Conservation (phyloP, 2,888 invertebrate genomes). For the Heliconius ismenius region DNA sequence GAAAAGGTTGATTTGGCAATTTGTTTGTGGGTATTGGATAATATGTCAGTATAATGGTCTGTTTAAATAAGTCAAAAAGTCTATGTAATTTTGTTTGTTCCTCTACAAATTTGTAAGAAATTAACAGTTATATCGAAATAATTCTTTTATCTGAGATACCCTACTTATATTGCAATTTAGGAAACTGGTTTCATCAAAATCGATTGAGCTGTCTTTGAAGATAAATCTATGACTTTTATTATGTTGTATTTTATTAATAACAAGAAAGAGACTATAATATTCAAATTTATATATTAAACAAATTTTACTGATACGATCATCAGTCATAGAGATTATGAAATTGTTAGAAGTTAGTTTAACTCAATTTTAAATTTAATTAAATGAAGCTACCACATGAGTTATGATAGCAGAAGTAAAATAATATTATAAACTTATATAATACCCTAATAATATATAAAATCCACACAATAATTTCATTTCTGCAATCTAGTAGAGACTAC, state of each 20-base stretch:
- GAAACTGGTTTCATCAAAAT: no score
- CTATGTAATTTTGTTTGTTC: no score
- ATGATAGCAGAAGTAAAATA: neutral
- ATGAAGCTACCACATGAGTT: neutral
- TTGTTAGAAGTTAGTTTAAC: neutral
- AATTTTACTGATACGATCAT: slow-evolving; percentile 1
- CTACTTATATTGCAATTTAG: no score
- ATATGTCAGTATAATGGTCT: neutral
- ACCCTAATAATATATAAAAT: neutral
- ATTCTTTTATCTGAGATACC: no score
- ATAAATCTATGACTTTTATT: no score
- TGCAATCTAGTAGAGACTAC: neutral
- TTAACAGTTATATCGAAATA: no score
- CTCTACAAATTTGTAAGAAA: no score
- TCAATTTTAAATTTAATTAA: neutral
- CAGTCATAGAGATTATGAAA: neutral
- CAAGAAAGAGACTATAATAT: neutral
- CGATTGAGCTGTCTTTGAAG: no score
- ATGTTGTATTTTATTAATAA: neutral
- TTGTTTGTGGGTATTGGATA: neutral
- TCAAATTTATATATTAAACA: neutral
- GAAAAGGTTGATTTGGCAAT: neutral
- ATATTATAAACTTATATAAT: neutral
- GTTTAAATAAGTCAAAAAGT: no score
- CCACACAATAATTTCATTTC: no score